Conservation (phyloP, 2,888 invertebrate genomes). For the Drosophila borealis region DNA sequence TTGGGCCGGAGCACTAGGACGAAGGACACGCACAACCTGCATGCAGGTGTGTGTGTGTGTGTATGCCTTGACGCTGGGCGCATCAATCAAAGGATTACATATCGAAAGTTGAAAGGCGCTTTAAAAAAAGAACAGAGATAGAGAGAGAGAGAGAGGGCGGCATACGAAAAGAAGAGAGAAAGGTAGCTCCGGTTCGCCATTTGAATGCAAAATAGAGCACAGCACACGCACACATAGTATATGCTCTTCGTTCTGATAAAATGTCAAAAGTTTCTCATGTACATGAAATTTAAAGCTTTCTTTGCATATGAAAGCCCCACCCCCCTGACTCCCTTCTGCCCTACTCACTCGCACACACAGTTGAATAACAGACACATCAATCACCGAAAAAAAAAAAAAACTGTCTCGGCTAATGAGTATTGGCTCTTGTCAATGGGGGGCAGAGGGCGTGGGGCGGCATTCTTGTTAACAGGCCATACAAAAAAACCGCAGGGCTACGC, state of each 20-base stretch:
- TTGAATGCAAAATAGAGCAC: conserved; percentile 72
- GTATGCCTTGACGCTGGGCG: conserved; percentile 58
- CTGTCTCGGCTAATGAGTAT: conserved; percentile 65
- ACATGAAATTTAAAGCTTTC: conserved; percentile 63
- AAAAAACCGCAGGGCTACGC: conserved; percentile 43
- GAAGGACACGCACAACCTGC: conserved; percentile 29
- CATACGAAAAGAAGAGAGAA: not conserved
- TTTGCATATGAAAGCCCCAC: conserved; percentile 22
- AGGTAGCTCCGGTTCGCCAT: conserved; percentile 51
- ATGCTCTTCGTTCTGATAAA: conserved; percentile 37
- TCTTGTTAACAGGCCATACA: conserved; percentile 54
- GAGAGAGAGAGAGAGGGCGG: not conserved
- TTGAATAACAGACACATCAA: conserved; percentile 69
- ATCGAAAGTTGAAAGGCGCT: conserved; percentile 76
- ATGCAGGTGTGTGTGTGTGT: conserved; percentile 24
- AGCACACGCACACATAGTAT: conserved; percentile 4
- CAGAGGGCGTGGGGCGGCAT: conserved; percentile 1
- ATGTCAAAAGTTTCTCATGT: conserved; percentile 64
- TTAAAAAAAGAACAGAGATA: conserved; percentile 51
- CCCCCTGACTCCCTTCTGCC: not conserved
- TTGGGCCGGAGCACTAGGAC: conserved; percentile 48
- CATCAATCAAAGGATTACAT: conserved; percentile 80
- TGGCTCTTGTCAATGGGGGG: conserved; percentile 47
- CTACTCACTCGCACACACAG: conserved; percentile 22
- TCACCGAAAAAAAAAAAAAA: conserved; percentile 40